Base-by-base conservation (phyloP, 2,888 invertebrate genomes). In the Dicyrtoma fusca region DNA sequence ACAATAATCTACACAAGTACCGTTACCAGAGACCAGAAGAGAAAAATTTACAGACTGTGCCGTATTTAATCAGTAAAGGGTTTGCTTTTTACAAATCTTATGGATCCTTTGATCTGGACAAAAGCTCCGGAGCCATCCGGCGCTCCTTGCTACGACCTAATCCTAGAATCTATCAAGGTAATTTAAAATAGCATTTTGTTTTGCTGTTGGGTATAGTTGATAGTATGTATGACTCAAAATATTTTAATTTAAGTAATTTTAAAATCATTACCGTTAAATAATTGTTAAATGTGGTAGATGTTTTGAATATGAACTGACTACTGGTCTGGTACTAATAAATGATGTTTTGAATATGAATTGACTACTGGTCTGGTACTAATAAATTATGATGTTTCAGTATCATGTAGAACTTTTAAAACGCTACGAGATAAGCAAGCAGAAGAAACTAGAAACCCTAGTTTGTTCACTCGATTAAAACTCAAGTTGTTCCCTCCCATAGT, bases 331-430 rank as follows among this genome's bases (percentile, higher is more conserved):
- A n/a, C n/a, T n/a, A n/a, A n/a, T n/a, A n/a, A n/a, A n/a, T n/a
- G n/a, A n/a, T n/a, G n/a, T n/a, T n/a, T n/a, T 34, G 34, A 34
- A 34, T 5, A 34, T 34, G 34, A n/a, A 34, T 8, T 34, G 34
- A 34, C 34, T 34, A 34, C 34, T 34, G 34, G n/a, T n/a, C n/a
- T n/a, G n/a, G n/a, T n/a, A n/a, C n/a, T n/a, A n/a, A n/a, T n/a
- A n/a, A n/a, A n/a, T n/a, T n/a, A n/a, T n/a, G n/a, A n/a, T n/a
- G n/a, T 70, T 75, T 61, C 75, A 81, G 82, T 74, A 17, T 90
- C 90, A 83, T 86, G 88, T 19, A 87, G 94, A 66, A 88, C 88
- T 47, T 94, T 94, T 83, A 94, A 93, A 85, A 94, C 93, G 0
- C 89, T 91, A 78, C 86, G 92, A 68, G 88, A 88, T 75, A 86